Percentiles rank a stretch among this genome's conserved stretches.
phyloP scores from a whole-genome alignment of 2,113 vertebrate genomes.

The Sinocyclocheilus anshuiensis region DNA sequence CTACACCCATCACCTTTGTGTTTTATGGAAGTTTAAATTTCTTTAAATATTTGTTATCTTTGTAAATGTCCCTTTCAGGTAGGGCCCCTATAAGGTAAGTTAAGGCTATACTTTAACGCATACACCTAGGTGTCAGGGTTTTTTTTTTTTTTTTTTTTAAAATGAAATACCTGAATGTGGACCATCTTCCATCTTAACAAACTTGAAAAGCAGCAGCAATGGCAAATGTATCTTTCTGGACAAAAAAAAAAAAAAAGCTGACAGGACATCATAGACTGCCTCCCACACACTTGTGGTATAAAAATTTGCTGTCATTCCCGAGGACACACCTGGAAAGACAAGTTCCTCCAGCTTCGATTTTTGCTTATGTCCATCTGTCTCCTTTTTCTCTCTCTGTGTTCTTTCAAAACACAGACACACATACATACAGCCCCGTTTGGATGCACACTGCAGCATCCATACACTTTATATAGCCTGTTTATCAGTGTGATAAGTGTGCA shows the following conservation, averaged over 20 bases:
- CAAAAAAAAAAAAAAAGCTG: not conserved
- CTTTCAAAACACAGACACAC: not conserved
- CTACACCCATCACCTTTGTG: not conserved
- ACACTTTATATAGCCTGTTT: not conserved
- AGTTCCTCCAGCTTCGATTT: not conserved
- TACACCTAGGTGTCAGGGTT: not conserved
- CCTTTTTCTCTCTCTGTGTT: not conserved
- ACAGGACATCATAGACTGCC: conserved; percentile 1
- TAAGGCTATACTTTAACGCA: not conserved
- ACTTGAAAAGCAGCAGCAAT: not conserved
- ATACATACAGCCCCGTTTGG: not conserved
- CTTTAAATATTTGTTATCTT: not conserved
- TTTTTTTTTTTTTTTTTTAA: not conserved
- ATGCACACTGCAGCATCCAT: not conserved
- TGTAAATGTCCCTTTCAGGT: not conserved
- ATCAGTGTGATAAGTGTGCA: not conserved
- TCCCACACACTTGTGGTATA: not conserved
- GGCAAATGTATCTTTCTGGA: not conserved
- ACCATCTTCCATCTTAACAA: not conserved
- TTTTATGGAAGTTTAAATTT: not conserved
- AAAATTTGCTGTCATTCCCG: not conserved
- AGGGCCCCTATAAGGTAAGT: not conserved
- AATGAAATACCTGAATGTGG: not conserved
- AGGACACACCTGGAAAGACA: not conserved
- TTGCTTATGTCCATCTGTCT: not conserved